Percentiles rank a stretch among this genome's conserved stretches.
Conservation (phyloP, 1,140 invertebrate species). For the Pseudomyrmex flavicornis region DNA sequence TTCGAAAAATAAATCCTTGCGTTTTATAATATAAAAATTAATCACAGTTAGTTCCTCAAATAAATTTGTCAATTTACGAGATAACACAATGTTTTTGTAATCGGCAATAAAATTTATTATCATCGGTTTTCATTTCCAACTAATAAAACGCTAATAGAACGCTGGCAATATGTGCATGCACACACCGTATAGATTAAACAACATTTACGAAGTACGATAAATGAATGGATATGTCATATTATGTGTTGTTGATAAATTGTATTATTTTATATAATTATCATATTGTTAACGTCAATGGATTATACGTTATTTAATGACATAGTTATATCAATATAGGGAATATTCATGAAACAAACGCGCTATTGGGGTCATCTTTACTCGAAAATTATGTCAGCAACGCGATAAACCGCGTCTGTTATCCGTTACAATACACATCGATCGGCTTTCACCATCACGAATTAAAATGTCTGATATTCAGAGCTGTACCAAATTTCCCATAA, state of each 20-base stretch:
- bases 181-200: neutral
- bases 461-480: conserved; percentile 45
- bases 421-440: conserved; percentile 21
- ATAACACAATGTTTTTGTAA: conserved; percentile 10
- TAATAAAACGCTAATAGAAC: neutral
- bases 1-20: too few species aligned
- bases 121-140: conserved; percentile 1
- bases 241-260: neutral
- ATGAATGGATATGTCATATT: neutral
- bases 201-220: neutral
- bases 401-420: conserved; percentile 28
- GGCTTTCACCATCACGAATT: neutral
- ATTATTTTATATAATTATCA: neutral
- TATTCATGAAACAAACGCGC: conserved; percentile 23
- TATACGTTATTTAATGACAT: conserved; percentile 18
- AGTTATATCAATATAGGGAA: neutral
- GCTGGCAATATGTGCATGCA: too few species aligned
- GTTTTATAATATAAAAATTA: neutral
- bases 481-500: conserved; percentile 1
- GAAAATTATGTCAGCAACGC: neutral
- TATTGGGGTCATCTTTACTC: conserved; percentile 2
- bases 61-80: neutral
- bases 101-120: neutral
- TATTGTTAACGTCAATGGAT: neutral
- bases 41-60: neutral